Percentiles rank a stretch among this genome's conserved stretches.
phyloP scores from a whole-genome alignment of 2,888 invertebrate species.

The Scaptomyza parva region DNA sequence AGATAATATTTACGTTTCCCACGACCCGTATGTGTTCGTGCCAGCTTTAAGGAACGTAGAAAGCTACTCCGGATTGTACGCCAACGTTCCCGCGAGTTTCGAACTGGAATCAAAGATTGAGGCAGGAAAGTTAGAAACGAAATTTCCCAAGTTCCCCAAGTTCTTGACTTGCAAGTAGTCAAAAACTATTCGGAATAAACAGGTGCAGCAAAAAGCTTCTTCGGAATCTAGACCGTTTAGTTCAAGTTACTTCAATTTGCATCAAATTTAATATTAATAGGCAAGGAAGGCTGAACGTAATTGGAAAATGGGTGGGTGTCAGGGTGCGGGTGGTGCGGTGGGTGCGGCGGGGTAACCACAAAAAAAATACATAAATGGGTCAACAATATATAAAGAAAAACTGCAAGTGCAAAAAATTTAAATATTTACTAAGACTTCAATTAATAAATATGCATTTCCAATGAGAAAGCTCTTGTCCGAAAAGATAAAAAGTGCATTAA shows the following conservation, averaged over 20 bases:
- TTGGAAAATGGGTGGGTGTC: not conserved
- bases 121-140: too few species aligned
- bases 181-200: not conserved
- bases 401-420: not conserved
- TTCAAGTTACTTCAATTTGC: slow-evolving; percentile 10
- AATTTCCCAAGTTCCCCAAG: too few species aligned
- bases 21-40: slow-evolving; percentile 79
- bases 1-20: slow-evolving; percentile 83
- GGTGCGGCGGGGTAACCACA: not conserved
- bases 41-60: slow-evolving; percentile 78
- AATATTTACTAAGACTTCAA: slow-evolving; percentile 1
- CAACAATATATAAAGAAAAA: not conserved
- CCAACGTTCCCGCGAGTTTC: slow-evolving; percentile 82
- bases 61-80: slow-evolving; percentile 82
- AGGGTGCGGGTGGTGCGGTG: too few species aligned
- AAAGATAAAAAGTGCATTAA: not conserved
- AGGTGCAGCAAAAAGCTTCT: not conserved
- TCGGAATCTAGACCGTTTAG: not conserved
- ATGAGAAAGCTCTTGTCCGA: not conserved
- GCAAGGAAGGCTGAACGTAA: slow-evolving; percentile 12
- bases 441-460: not conserved
- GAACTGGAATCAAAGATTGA: slow-evolving; percentile 66
- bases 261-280: slow-evolving; percentile 11
- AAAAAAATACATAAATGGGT: not conserved
- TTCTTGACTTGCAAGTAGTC: too few species aligned